Evolutionary conservation across 2,113 vertebrate species (phyloP), one percentile per base, ranked within the genome.

Genomic region (Bujurquina vittata): DNA sequence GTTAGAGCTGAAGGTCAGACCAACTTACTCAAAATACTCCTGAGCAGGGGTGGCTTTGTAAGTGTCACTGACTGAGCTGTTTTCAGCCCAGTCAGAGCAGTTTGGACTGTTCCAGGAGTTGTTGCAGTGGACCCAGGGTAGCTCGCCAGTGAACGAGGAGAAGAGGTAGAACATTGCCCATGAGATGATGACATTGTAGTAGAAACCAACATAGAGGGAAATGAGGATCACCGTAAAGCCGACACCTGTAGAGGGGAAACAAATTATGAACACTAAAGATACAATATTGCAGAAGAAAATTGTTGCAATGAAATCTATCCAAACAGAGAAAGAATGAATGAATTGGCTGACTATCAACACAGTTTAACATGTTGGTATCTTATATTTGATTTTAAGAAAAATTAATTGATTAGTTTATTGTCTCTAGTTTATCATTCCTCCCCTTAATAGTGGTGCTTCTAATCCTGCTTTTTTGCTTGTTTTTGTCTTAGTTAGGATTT

Each of bases 41-140:
- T 97, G 95, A 4, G 97, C 97, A 0, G 97, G 97, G 0, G 97
- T 97, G 89, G 94, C 89, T 86, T 95, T 95, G 84, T 95, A 93
- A 67, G 95, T 94, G 86, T 94, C 92, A 5, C 93, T 95, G 74
- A 91, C 69, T 10, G 93, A 90, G 59, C 91, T 61, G 83, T 93
- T 95, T 86, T 93, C 69, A 1, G 92, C 79, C 85, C 81, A 95
- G 10, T 96, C 96, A 0, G 96, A 95, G 94, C 97, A 98, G 94
- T 95, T 95, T 18, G 94, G 92, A 69, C 96, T 98, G 92, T 98
- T 97, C 97, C 97, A 97, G 8, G 92, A 95, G 92, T 98, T 96
- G 94, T 98, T 97, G 90, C 97, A 97, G 93, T 96, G 93, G n/a
- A 95, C 95, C 97, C 97, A 98, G 0, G 97, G 97, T 7, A 98